Percentiles rank a stretch among this genome's conserved stretches.
These are phyloP conservation scores for Takifugu flavidus DNA, from an alignment of 2,113 vertebrate genomes.

Conservation along the genomic window DNA sequence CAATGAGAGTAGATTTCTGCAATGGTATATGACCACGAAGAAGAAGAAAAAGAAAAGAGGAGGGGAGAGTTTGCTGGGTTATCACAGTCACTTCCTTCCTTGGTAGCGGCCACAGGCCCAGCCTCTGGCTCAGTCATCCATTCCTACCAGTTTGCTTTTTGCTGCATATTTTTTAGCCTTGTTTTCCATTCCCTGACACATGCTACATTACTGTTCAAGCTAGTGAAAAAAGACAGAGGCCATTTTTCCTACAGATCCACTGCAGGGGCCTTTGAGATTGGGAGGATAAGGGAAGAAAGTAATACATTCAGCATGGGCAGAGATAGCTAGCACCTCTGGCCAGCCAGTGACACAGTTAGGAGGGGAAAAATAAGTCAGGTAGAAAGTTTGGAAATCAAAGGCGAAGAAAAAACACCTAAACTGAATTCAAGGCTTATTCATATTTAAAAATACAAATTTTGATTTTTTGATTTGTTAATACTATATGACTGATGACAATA, in stretches of 20 bases:
- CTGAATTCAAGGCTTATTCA: background rate
- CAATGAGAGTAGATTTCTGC: constrained; percentile 18
- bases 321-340: constrained; percentile 62
- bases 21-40: constrained; percentile 40
- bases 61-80: constrained; percentile 39
- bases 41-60: constrained; percentile 12
- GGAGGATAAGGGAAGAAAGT: constrained; percentile 17
- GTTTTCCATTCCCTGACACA: constrained; percentile 74
- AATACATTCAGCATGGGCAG: constrained; percentile 60
- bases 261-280: constrained; percentile 56
- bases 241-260: constrained; percentile 69
- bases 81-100: constrained; percentile 75
- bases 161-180: constrained; percentile 75
- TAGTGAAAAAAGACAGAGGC: constrained; percentile 64
- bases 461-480: background rate
- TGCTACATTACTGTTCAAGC: constrained; percentile 76
- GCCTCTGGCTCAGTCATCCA: constrained; percentile 71
- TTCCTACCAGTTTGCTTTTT: constrained; percentile 73
- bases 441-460: background rate
- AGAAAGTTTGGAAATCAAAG: constrained; percentile 41
- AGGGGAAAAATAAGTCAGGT: constrained; percentile 31
- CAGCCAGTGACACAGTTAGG: constrained; percentile 56
- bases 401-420: constrained; percentile 9
- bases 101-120: constrained; percentile 51
- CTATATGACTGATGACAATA: too few species aligned